These are phyloP conservation scores for Ditula angustiorana DNA, from an alignment of 2,888 invertebrate genomes.

Conservation along the genomic window DNA sequence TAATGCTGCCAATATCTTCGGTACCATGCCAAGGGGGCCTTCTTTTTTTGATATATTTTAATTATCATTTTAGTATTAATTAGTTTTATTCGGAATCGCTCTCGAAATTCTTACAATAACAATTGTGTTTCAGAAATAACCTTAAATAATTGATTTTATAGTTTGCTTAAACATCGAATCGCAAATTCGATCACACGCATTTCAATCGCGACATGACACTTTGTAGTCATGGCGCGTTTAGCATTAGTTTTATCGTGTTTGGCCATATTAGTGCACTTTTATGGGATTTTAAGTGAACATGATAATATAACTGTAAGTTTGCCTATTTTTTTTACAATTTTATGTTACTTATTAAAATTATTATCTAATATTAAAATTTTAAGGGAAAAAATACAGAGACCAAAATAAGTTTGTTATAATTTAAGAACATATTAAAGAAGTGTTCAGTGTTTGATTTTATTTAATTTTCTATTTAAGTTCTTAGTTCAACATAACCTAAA, in stretches of 20 bases:
- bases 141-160: slow-evolving; percentile 28
- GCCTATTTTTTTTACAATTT: neutral
- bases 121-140: slow-evolving; percentile 12
- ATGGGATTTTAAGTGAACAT: neutral
- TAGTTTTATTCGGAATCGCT: neutral
- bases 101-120: neutral
- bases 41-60: too few species aligned
- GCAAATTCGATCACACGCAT: neutral
- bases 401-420: too few species aligned
- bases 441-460: too few species aligned
- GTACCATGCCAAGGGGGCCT: too few species aligned
- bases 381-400: too few species aligned
- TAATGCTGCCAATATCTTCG: too few species aligned
- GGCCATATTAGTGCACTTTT: neutral
- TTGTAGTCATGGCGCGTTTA: neutral
- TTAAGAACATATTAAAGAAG: too few species aligned
- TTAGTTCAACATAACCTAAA: too few species aligned
- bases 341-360: neutral
- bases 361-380: too few species aligned
- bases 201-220: neutral
- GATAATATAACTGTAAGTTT: slow-evolving; percentile 4
- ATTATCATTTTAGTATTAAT: neutral
- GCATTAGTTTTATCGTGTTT: slow-evolving; percentile 3
- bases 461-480: too few species aligned
- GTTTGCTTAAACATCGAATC: slow-evolving; percentile 11